Percentiles rank a stretch among this genome's conserved stretches.
Conservation (phyloP, 1,140 invertebrate genomes). For the Eriosoma lanigerum region DNA sequence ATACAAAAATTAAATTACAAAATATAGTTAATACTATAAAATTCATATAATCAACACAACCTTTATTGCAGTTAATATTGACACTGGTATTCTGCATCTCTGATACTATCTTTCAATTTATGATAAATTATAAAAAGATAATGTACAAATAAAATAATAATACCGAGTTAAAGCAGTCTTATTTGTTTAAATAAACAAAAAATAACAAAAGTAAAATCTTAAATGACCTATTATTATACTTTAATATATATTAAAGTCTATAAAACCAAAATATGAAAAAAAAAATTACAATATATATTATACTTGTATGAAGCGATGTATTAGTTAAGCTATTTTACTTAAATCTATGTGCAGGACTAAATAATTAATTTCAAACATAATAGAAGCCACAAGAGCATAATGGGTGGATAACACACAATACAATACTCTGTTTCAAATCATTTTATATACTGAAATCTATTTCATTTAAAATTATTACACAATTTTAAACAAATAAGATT, state of each 20-base stretch:
- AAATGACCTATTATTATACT: slow-evolving; percentile 22
- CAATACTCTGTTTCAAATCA: too few species aligned
- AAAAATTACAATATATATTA: slow-evolving; percentile 28
- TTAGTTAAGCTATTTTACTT: slow-evolving; percentile 31
- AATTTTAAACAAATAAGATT: too few species aligned
- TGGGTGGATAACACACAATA: neutral
- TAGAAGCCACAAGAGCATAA: too few species aligned
- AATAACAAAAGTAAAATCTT: slow-evolving; percentile 53
- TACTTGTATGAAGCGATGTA: slow-evolving; percentile 15
- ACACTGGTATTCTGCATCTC: neutral
- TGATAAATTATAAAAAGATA: neutral
- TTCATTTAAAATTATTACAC: too few species aligned
- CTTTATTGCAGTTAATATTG: slow-evolving; percentile 17
- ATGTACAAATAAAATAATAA: slow-evolving; percentile 47
- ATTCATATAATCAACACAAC: neutral
- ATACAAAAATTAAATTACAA: too few species aligned
- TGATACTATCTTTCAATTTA: neutral
- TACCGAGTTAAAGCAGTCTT: slow-evolving; percentile 45
- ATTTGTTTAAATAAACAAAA: slow-evolving; percentile 51
- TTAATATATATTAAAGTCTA: too few species aligned
- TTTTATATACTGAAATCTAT: too few species aligned
- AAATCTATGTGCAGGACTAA: neutral
- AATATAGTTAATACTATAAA: too few species aligned
- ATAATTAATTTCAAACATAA: neutral
- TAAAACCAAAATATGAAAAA: slow-evolving; percentile 28